Percentiles rank a stretch among this genome's conserved stretches.
phyloP scores from a whole-genome alignment of 2,797 vertebrate species.

The Distichodus sexfasciatus region DNA sequence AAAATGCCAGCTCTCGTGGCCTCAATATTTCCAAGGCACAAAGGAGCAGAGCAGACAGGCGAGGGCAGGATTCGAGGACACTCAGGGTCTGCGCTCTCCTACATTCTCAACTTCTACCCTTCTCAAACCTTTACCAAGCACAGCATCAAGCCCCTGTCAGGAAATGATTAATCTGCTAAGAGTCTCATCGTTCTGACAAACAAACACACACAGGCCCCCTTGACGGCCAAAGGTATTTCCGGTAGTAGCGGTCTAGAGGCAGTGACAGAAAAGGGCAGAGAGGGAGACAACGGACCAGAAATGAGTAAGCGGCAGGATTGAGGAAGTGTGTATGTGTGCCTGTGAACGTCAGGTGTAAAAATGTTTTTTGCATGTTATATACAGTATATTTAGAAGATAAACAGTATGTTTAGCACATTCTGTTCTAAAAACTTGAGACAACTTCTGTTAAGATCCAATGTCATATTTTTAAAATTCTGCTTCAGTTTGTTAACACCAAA shows the following conservation, averaged over 20 bases:
- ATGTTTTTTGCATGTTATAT: conserved; percentile 3
- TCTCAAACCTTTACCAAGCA: neutral
- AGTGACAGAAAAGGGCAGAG: neutral
- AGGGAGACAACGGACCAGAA: neutral
- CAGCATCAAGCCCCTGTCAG: no score
- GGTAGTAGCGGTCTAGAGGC: no score
- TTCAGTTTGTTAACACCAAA: neutral
- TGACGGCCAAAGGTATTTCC: no score
- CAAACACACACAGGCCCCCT: no score
- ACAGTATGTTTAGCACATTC: no score
- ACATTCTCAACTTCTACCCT: neutral
- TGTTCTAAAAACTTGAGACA: no score
- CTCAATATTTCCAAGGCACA: neutral
- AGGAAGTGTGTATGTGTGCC: neutral
- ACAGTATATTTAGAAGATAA: no score
- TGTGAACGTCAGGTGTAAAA: neutral
- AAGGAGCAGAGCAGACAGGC: neutral
- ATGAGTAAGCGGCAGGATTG: conserved; percentile 12
- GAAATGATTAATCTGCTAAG: no score
- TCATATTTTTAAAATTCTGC: no score
- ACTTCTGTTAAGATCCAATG: no score
- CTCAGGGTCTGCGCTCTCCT: neutral
- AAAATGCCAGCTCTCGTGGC: conserved; percentile 20
- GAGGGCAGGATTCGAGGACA: conserved; percentile 2
- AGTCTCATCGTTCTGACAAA: no score